Evolutionary conservation across 2,888 invertebrate genomes (phyloP).

Genomic region (Yponomeuta plumbellus): DNA sequence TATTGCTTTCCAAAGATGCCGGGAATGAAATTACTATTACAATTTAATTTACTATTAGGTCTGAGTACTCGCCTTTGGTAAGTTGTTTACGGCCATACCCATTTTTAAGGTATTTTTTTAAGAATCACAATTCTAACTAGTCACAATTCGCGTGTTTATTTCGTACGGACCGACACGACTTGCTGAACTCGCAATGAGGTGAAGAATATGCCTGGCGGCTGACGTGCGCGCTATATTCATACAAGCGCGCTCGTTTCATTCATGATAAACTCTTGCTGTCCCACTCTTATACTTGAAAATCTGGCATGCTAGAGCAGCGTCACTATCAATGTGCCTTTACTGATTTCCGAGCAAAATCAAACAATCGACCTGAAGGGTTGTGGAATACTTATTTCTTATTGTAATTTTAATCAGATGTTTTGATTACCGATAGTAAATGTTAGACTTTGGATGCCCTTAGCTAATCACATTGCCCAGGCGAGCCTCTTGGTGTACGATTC

Average conservation of each 20-base stretch:
- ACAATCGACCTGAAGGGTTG: conserved; percentile 18
- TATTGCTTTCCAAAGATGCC: conserved; percentile 68
- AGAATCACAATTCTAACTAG: conserved; percentile 27
- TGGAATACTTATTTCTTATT: conserved; percentile 11
- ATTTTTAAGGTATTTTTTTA: conserved; percentile 38
- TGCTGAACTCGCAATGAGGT: conserved; percentile 56
- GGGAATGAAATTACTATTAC: conserved; percentile 33
- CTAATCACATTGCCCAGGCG: conserved; percentile 67
- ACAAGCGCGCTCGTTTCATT: conserved; percentile 63
- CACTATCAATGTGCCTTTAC: conserved; percentile 19
- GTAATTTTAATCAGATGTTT: not conserved
- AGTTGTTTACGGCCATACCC: conserved; percentile 66
- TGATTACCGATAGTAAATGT: not conserved
- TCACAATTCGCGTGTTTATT: conserved; percentile 25
- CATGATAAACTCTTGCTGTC: conserved; percentile 61
- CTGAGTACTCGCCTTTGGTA: conserved; percentile 54
- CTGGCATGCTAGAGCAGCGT: conserved; percentile 29
- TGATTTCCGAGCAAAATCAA: conserved; percentile 19
- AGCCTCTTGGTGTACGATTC: conserved; percentile 74
- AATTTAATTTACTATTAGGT: not conserved
- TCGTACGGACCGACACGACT: conserved; percentile 47
- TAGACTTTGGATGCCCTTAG: conserved; percentile 2
- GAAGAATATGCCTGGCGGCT: conserved; percentile 53
- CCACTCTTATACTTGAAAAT: conserved; percentile 39
- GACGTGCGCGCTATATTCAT: conserved; percentile 39